Percentiles rank a stretch among this genome's conserved stretches.
phyloP scores from a whole-genome alignment of 2,797 vertebrate species.

The Cryptoprocta ferox region DNA sequence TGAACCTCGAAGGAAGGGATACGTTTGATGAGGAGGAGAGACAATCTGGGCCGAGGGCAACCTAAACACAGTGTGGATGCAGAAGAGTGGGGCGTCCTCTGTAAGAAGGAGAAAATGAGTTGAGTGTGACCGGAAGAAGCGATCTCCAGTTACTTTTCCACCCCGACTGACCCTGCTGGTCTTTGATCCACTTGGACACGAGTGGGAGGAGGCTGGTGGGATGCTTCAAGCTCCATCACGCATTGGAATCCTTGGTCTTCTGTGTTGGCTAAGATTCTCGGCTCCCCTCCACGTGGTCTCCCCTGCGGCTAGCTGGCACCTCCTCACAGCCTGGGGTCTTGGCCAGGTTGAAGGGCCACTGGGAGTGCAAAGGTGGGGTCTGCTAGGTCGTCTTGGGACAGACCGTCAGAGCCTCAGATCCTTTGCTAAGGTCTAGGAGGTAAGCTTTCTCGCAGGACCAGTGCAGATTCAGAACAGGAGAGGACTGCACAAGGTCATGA shows the following conservation, averaged over 20 bases:
- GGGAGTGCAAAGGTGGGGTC: not conserved
- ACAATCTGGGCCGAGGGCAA: too few relatives aligned
- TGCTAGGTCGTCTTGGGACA: not conserved
- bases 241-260: not conserved
- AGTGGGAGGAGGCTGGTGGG: not conserved
- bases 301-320: not conserved
- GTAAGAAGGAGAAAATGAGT: not conserved
- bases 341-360: not conserved
- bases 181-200: not conserved
- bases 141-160: not conserved
- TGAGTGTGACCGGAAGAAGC: not conserved
- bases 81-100: too few relatives aligned
- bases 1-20: not conserved
- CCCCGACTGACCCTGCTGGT: not conserved
- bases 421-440: not conserved
- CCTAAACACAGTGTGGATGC: not conserved
- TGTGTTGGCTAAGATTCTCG: not conserved
- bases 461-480: not conserved
- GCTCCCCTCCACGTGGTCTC: not conserved
- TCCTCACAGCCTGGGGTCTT: accelerated
- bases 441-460: not conserved
- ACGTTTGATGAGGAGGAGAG: not conserved
- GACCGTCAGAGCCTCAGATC: not conserved
- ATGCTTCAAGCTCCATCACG: not conserved
- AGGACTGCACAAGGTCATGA: not conserved